Evolutionary conservation across 2,113 vertebrate species (phyloP), one percentile per base, ranked within the genome.

Genomic region (Rissa tridactyla): DNA sequence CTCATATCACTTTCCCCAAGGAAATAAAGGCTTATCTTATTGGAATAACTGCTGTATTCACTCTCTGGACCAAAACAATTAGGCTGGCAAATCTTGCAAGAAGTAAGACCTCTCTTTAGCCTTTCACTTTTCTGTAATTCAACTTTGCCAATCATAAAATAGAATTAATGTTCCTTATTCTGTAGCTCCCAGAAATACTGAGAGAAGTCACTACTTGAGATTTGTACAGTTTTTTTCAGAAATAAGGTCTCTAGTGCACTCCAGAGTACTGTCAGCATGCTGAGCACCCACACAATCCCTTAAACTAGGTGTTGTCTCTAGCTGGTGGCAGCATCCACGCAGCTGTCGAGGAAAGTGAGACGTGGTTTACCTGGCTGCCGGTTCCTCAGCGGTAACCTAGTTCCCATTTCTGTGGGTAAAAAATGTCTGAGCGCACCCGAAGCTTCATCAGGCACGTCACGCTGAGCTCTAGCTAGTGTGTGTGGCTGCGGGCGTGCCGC

Each of bases 21-120:
- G 78, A 97, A 96, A 92, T 85, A 65, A 58, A 81, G 49, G 64
- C 86, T 94, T 95, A 84, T 94, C 76, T 91, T 91, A 9, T 44
- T 81, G 68, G 49, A 92, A 38, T 90, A 70, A 62, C 71, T 85
- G 32, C 60, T 76, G 49, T 69, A 58, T 82, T 85, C 46, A 29
- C n/a, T 16, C 54, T 61, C 42, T 69, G 47, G 40, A 86, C 36
- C 36, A 89, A 23, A 36, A 62, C 30, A 84, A 54, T 87, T 38
- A 82, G 57, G 11, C 51, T 90, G 77, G n/a, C 16, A 82, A 83
- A 10, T 72, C 52, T 72, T 88, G 40, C n/a, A 76, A 87, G 51
- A 40, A 76, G 6, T 60, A 66, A 76, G 32, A 57, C 18, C 6
- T 90, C 58, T 79, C 6, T 76, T 76, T 65, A 82, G 52, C 25